Conservation (phyloP, 2,888 invertebrate genomes). For the Eumacrocentrus americanus region DNA sequence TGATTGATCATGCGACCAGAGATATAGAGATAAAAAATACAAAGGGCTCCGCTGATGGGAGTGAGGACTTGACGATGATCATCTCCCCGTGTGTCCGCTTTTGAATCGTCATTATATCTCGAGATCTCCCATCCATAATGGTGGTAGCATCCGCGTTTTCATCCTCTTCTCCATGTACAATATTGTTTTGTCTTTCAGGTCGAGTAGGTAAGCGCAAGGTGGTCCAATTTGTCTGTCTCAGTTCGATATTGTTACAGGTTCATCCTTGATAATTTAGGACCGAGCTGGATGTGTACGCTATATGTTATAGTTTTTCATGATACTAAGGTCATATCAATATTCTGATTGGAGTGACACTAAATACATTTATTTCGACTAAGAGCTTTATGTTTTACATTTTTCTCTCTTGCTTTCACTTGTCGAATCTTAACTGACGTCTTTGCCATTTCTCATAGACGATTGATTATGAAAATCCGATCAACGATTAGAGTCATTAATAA, state of each 20-base stretch:
- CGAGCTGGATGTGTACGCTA: constrained; percentile 29
- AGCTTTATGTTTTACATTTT: not conserved
- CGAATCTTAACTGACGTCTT: constrained; percentile 6
- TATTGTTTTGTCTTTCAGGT: not conserved
- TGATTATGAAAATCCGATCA: constrained; percentile 18
- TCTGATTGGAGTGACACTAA: constrained; percentile 1
- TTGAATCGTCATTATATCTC: constrained; percentile 31
- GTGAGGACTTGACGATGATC: not conserved
- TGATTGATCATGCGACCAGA: constrained; percentile 13
- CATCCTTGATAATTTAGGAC: constrained; percentile 61
- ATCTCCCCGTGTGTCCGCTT: constrained; percentile 19
- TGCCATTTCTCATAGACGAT: constrained; percentile 13
- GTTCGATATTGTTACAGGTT: constrained; percentile 59
- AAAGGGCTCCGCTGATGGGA: constrained; percentile 15
- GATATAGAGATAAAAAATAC: constrained; percentile 9
- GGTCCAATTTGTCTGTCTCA: constrained; percentile 62
- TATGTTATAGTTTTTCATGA: no score
- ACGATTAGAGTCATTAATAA: constrained; percentile 21
- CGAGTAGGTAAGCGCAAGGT: constrained; percentile 50
- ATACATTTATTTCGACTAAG: constrained; percentile 1
- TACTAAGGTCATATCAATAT: constrained; percentile 18
- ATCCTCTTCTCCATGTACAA: not conserved
- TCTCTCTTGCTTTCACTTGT: not conserved
- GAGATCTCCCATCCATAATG: constrained; percentile 24
- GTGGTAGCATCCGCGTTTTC: not conserved